phyloP scores from a whole-genome alignment of 2,797 vertebrate genomes.

The Chanos chanos region DNA sequence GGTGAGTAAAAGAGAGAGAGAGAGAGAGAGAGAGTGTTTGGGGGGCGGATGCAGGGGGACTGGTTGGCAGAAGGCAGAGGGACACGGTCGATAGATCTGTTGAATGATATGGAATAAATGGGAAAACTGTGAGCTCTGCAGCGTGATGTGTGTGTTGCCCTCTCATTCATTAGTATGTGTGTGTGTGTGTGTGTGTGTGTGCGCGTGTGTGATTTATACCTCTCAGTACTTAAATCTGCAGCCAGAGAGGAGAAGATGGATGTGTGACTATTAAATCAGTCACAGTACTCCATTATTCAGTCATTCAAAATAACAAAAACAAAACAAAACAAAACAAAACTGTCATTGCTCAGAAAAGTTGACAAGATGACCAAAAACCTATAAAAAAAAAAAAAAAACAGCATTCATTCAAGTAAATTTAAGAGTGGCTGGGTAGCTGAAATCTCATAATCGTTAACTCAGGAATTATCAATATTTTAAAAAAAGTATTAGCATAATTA shows the following conservation, averaged over 20 bases:
- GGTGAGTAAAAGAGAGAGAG: constrained; percentile 36
- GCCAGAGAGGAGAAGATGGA: constrained; percentile 67
- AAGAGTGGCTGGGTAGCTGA: too few relatives aligned
- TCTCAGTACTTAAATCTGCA: constrained; percentile 66
- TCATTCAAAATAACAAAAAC: constrained; percentile 29
- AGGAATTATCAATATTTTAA: too few relatives aligned
- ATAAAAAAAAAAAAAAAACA: background rate
- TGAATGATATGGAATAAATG: constrained; percentile 61
- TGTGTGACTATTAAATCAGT: constrained; percentile 69
- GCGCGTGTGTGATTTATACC: constrained; percentile 65
- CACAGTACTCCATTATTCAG: constrained; percentile 42
- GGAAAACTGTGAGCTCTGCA: constrained; percentile 56
- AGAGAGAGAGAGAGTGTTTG: constrained; percentile 37
- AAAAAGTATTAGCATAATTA: too few relatives aligned
- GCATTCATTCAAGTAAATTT: background rate
- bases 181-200: too few relatives aligned
- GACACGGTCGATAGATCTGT: constrained; percentile 50
- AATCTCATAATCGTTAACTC: too few relatives aligned
- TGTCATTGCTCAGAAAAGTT: too few relatives aligned
- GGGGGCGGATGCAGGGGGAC: constrained; percentile 44
- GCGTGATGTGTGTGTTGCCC: constrained; percentile 45
- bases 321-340: constrained; percentile 5
- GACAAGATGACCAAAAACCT: background rate
- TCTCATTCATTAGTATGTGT: constrained; percentile 64
- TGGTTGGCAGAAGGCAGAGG: constrained; percentile 6